Percentiles rank a stretch among this genome's conserved stretches.
Conservation (phyloP, 1,140 invertebrate species). For the Parasteatoda tepidariorum region DNA sequence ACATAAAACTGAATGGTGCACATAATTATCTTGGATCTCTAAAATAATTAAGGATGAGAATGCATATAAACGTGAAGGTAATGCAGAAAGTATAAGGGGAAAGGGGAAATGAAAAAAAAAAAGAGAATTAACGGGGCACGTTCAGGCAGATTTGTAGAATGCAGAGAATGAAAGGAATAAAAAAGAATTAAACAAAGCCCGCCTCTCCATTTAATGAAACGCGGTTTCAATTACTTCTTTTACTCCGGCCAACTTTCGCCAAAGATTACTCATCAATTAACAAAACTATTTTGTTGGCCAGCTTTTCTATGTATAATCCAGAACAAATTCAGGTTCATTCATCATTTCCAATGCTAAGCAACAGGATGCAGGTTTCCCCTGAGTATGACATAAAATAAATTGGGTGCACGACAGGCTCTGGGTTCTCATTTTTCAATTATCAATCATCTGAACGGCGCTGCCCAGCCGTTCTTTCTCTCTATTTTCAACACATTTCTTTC, state of each 20-base stretch:
- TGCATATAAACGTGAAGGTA: conserved; percentile 57
- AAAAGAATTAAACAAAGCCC: conserved; percentile 43
- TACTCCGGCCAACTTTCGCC: conserved; percentile 53
- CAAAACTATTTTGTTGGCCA: conserved; percentile 61
- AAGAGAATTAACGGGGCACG: conserved; percentile 25
- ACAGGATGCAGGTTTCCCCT: conserved; percentile 61
- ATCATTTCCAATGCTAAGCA: conserved; percentile 58
- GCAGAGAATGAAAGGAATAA: conserved; percentile 29
- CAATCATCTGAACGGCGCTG: conserved; percentile 44
- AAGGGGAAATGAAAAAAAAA: neutral
- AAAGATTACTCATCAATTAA: conserved; percentile 62
- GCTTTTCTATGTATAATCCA: conserved; percentile 61
- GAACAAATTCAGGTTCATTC: conserved; percentile 60
- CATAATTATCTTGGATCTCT: conserved; percentile 49
- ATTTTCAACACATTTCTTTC: neutral
- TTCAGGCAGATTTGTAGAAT: neutral
- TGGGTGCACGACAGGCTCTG: conserved; percentile 60
- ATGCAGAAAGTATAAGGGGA: conserved; percentile 29
- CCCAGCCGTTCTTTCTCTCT: conserved; percentile 39
- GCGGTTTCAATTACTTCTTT: conserved; percentile 60
- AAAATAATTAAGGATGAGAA: conserved; percentile 35
- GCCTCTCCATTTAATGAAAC: conserved; percentile 61
- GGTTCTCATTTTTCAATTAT: conserved; percentile 62
- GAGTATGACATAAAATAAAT: conserved; percentile 62
- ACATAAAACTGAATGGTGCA: conserved; percentile 43